A percentile compares a stretch with the other conserved stretches of the same genome.
Conservation (phyloP, 2,113 vertebrate species). For the Prolemur simus region DNA sequence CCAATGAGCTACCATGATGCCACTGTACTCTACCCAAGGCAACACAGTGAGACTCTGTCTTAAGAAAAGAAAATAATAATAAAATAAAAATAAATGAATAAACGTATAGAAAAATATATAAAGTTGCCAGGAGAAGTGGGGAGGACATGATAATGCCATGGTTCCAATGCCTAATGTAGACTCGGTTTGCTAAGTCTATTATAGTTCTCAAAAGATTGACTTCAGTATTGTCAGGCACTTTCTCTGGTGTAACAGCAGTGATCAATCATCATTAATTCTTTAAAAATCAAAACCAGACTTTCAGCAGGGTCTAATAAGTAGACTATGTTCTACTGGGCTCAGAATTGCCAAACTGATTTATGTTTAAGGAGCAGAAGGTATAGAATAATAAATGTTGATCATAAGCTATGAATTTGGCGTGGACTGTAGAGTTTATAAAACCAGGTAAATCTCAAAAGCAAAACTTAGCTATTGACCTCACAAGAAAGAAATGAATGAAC, state of each 20-base stretch:
- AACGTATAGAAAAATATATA: conserved; percentile 8
- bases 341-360: conserved; percentile 37
- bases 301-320: neutral
- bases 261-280: neutral
- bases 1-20: no score
- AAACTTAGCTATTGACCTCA: neutral
- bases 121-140: neutral
- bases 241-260: neutral
- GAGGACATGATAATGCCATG: neutral
- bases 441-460: conserved; percentile 11
- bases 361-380: conserved; percentile 7
- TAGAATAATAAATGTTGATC: neutral
- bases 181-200: conserved; percentile 6
- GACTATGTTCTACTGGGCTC: neutral
- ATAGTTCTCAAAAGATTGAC: neutral
- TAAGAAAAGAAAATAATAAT: no score
- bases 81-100: neutral
- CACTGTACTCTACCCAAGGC: no score
- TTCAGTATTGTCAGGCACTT: conserved; percentile 32
- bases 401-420: conserved; percentile 39
- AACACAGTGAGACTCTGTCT: no score
- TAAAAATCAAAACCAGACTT: conserved; percentile 30
- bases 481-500: conserved; percentile 29
- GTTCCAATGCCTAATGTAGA: neutral
- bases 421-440: conserved; percentile 40